Evolutionary conservation across 2,797 vertebrate genomes (phyloP).

Genomic region (Bovichtus variegatus): DNA sequence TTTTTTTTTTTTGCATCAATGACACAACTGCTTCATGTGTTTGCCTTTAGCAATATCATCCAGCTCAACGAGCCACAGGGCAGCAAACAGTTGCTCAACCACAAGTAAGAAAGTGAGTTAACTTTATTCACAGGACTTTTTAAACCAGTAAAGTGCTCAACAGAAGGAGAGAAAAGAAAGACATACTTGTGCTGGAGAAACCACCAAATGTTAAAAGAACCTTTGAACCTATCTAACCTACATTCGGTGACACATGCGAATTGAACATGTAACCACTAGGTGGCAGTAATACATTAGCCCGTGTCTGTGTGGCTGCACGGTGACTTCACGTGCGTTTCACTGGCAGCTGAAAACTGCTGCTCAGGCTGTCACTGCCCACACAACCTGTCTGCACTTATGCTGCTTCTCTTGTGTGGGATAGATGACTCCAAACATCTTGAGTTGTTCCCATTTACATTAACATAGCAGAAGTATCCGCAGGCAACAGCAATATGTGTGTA

Average conservation of each 20-base stretch:
- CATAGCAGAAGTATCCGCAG: not conserved
- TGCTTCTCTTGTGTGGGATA: not conserved
- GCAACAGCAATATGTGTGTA: not conserved
- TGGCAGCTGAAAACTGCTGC: not conserved
- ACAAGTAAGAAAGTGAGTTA: not conserved
- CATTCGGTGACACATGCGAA: not conserved
- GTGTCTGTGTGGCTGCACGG: not conserved
- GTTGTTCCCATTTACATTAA: not conserved
- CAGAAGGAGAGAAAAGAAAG: not conserved
- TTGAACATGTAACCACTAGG: slow-evolving; percentile 41
- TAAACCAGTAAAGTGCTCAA: not conserved
- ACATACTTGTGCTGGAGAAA: not conserved
- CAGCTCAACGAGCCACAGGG: not conserved
- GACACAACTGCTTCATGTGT: too few relatives aligned
- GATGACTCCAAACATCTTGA: not conserved
- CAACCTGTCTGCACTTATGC: not conserved
- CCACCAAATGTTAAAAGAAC: not conserved
- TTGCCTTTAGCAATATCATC: too few relatives aligned
- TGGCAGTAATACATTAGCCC: slow-evolving; percentile 30
- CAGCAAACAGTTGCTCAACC: not conserved
- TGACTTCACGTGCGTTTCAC: not conserved
- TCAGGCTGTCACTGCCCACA: not conserved
- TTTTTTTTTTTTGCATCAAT: too few relatives aligned
- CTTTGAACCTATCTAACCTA: not conserved
- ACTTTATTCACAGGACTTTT: not conserved